Percentiles rank a stretch among this genome's conserved stretches.
Evolutionary conservation across 2,888 invertebrate genomes (phyloP).

Genomic region (Vannuccia rotundouncinata): DNA sequence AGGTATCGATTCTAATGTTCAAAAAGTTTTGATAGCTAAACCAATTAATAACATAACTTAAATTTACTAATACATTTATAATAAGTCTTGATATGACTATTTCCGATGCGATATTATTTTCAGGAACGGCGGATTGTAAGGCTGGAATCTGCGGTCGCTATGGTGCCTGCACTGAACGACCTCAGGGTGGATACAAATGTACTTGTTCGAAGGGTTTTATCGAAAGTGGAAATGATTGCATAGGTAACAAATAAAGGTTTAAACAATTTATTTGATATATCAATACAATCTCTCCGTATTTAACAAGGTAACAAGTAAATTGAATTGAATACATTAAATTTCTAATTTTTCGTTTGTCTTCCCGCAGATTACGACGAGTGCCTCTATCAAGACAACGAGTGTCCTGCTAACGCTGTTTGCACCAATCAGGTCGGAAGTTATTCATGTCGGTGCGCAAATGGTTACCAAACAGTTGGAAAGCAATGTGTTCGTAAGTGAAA

Average conservation of each 20-base stretch:
- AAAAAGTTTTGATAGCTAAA: no score
- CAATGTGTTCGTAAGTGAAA: neutral
- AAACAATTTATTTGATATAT: no score
- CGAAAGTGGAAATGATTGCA: neutral
- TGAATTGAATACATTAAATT: no score
- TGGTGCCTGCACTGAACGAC: neutral
- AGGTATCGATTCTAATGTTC: no score
- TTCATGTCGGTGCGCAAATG: slow-evolving; percentile 21
- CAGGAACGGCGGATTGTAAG: neutral
- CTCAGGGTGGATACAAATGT: neutral
- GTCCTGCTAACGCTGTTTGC: slow-evolving; percentile 26
- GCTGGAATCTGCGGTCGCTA: neutral
- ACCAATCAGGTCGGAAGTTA: slow-evolving; percentile 28
- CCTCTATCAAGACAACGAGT: neutral
- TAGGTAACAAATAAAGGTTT: no score
- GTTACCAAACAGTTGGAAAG: neutral
- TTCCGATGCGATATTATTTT: no score
- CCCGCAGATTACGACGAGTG: neutral
- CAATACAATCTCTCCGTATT: no score
- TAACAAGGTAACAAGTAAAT: no score
- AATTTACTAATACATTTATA: no score
- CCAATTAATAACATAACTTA: no score
- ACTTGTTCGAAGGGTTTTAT: neutral
- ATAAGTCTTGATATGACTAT: no score
- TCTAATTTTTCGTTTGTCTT: no score